Conservation (phyloP, 2,113 vertebrate genomes). For the Melanerpes formicivorus region DNA sequence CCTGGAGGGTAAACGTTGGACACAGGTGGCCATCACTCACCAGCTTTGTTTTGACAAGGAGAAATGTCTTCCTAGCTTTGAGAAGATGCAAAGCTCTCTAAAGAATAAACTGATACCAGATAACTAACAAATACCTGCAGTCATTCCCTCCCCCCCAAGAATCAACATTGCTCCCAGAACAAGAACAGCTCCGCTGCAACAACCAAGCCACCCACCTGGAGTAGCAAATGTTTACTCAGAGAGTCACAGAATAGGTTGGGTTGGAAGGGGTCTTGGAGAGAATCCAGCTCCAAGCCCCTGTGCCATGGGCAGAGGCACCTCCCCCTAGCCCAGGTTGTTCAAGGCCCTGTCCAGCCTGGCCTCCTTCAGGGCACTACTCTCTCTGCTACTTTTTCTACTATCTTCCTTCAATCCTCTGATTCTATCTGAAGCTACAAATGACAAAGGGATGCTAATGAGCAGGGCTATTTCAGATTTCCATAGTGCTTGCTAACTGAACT, state of each 20-base stretch:
- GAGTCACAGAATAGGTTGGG: too few species aligned
- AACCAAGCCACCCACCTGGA: background rate
- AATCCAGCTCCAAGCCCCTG: too few species aligned
- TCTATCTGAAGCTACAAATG: background rate
- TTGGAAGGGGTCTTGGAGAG: too few species aligned
- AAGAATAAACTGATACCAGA: background rate
- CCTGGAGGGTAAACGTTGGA: background rate
- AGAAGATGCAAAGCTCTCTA: background rate
- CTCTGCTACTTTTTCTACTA: background rate
- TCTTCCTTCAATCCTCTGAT: background rate
- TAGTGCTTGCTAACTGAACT: background rate
- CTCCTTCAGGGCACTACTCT: too few species aligned
- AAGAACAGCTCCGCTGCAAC: background rate
- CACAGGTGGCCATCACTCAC: background rate
- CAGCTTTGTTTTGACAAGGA: background rate
- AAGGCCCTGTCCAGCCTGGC: too few species aligned
- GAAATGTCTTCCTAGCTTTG: background rate
- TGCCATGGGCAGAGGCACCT: too few species aligned
- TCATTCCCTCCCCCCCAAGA: background rate
- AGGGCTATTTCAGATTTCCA: background rate
- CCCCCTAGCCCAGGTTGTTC: too few species aligned
- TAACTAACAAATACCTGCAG: background rate
- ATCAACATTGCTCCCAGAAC: background rate
- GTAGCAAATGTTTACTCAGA: background rate
- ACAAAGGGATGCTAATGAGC: background rate